Conservation (phyloP, 2,113 vertebrate genomes). For the Megaleporinus macrocephalus region DNA sequence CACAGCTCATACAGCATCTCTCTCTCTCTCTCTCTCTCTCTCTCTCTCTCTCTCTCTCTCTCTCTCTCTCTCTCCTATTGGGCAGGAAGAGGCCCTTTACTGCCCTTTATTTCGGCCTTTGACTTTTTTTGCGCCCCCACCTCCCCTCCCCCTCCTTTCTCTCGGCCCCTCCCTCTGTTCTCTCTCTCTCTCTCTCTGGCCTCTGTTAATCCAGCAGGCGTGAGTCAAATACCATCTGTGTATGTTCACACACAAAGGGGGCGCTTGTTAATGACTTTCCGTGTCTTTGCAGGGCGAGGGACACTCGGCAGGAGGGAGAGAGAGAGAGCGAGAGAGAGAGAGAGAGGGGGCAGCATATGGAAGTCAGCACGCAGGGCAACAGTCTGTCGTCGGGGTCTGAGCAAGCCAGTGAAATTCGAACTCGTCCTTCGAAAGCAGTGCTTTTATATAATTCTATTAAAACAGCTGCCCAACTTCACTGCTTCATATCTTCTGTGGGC, state of each 20-base stretch:
- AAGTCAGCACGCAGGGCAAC: slow-evolving; percentile 1
- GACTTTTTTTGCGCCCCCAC: slow-evolving; percentile 13
- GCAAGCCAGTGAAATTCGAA: background rate
- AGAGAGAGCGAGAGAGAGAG: slow-evolving; percentile 59
- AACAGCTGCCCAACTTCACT: too few relatives aligned
- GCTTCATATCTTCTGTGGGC: too few relatives aligned
- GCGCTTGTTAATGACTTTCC: slow-evolving; percentile 81
- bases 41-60: slow-evolving; percentile 31
- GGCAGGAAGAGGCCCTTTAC: slow-evolving; percentile 7
- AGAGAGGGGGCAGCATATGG: slow-evolving; percentile 29
- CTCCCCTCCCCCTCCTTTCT: slow-evolving; percentile 21
- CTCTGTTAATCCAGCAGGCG: slow-evolving; percentile 79
- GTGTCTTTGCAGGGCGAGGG: slow-evolving; percentile 76
- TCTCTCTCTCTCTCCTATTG: slow-evolving; percentile 39
- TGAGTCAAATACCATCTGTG: slow-evolving; percentile 83
- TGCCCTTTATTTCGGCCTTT: background rate
- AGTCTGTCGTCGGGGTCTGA: background rate
- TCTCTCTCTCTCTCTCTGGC: slow-evolving; percentile 64
- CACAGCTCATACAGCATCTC: slow-evolving; percentile 52
- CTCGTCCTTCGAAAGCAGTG: too few relatives aligned
- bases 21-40: background rate
- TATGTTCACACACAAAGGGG: slow-evolving; percentile 81
- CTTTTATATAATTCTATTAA: too few relatives aligned
- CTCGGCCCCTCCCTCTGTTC: background rate
- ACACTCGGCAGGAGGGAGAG: background rate